These are phyloP conservation scores for Taenioides sp. DNA, from an alignment of 2,797 vertebrate species.

Conservation along the genomic window DNA sequence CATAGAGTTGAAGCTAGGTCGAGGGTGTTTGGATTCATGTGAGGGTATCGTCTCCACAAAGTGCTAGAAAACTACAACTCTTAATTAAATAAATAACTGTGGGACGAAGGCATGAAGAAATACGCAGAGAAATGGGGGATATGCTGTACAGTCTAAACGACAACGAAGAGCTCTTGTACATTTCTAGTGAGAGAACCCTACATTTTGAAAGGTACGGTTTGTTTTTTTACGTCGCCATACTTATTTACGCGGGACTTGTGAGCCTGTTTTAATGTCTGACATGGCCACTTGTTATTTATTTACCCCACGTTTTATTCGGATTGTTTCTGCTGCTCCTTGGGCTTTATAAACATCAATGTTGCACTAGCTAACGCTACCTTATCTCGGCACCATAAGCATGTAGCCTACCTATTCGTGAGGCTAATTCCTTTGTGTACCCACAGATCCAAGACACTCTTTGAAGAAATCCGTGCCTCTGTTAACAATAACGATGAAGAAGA, in stretches of 20 bases:
- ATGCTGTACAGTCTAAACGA: conserved; percentile 72
- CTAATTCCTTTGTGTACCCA: conserved; percentile 6
- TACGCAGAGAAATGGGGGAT: conserved; percentile 70
- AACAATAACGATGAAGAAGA: conserved; percentile 86
- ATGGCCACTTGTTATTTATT: not conserved
- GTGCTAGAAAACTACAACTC: conserved; percentile 8
- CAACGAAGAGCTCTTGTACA: conserved; percentile 64
- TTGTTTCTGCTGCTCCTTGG: not conserved
- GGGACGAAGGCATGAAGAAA: conserved; percentile 71
- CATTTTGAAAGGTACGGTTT: conserved; percentile 73
- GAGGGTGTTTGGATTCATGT: conserved; percentile 14
- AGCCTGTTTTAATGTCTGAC: not conserved
- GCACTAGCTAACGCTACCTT: not conserved
- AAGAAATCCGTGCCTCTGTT: conserved; percentile 90
- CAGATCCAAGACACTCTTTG: conserved; percentile 91
- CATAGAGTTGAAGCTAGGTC: conserved; percentile 10
- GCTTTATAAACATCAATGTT: not conserved
- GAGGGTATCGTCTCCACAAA: conserved; percentile 2
- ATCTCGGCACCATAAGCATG: not conserved
- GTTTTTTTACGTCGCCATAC: not conserved
- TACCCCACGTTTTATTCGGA: not conserved
- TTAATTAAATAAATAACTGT: conserved; percentile 14
- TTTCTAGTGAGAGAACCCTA: conserved; percentile 47
- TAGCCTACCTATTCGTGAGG: not conserved
- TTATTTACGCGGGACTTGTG: not conserved